A percentile compares a stretch with the other conserved stretches of the same genome.
phyloP scores from a whole-genome alignment of 2,113 vertebrate species.

The Chionomys nivalis region DNA sequence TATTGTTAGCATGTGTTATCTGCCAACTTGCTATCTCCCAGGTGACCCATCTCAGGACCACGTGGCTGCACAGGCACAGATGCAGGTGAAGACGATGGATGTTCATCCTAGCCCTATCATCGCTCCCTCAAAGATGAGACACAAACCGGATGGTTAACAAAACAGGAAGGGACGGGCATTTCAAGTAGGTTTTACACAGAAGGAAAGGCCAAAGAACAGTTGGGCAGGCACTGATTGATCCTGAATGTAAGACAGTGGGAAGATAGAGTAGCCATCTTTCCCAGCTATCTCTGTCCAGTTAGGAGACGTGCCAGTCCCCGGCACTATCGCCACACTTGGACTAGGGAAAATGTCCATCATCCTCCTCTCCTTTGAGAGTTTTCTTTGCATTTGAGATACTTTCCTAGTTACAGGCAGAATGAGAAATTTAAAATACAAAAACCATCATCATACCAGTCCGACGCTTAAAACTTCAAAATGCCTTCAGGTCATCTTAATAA shows the following conservation, averaged over 20 bases:
- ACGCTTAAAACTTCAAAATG: constrained; percentile 46
- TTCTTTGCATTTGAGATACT: background rate
- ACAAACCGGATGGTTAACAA: background rate
- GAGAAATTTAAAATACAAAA: constrained; percentile 65
- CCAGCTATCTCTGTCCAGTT: background rate
- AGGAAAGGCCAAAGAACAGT: background rate
- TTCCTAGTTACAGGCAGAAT: constrained; percentile 17
- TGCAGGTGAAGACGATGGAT: background rate
- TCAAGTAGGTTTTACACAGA: background rate
- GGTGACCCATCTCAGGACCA: background rate
- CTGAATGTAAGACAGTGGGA: constrained; percentile 15
- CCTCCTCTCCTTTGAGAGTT: background rate
- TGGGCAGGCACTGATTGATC: background rate
- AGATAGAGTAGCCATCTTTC: background rate
- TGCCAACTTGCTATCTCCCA: background rate
- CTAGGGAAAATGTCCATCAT: background rate
- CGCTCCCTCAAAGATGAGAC: background rate
- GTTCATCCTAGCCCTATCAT: background rate
- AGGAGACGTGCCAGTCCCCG: background rate
- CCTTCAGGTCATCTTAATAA: constrained; percentile 25
- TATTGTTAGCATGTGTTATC: background rate
- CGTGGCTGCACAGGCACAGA: background rate
- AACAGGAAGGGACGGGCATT: background rate
- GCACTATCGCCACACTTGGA: background rate
- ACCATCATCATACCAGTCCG: constrained; percentile 17